phyloP scores from a whole-genome alignment of 2,113 vertebrate species.

The Jaculus jaculus region DNA sequence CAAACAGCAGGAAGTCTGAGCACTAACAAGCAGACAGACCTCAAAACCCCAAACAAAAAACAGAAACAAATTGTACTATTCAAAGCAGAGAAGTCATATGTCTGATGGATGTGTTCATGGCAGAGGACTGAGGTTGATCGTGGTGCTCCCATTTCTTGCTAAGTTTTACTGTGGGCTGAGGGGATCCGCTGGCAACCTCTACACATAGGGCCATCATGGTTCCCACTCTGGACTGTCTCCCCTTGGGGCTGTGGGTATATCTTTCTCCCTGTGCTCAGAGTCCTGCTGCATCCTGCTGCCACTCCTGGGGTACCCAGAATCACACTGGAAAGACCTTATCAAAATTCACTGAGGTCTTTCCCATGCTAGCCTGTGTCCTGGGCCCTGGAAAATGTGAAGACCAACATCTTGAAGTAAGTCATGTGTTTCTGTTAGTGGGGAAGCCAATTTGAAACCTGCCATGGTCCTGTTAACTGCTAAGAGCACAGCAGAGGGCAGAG shows the following conservation, averaged over 20 bases:
- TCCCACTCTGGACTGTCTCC: not conserved
- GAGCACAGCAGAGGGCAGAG: not conserved
- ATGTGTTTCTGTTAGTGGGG: too few species aligned
- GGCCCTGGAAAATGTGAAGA: not conserved
- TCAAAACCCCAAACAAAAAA: not conserved
- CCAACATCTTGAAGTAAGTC: too few species aligned
- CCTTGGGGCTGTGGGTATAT: rapidly evolving
- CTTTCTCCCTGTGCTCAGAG: not conserved
- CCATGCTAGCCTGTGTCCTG: rapidly evolving
- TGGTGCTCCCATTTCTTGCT: rapidly evolving
- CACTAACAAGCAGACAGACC: not conserved
- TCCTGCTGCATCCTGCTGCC: too few species aligned
- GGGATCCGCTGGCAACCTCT: too few species aligned
- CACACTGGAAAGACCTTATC: not conserved
- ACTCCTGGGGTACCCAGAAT: not conserved
- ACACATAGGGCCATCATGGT: rapidly evolving
- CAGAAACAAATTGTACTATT: not conserved
- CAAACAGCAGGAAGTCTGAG: not conserved
- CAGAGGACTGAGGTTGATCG: not conserved
- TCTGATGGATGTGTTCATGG: not conserved
- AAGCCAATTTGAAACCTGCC: not conserved
- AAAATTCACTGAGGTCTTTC: not conserved
- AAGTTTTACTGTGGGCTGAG: not conserved
- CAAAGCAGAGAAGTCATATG: not conserved
- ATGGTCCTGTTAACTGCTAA: rapidly evolving